Conservation (phyloP, 2,888 invertebrate species). For the Anoplius nigerrimus region DNA sequence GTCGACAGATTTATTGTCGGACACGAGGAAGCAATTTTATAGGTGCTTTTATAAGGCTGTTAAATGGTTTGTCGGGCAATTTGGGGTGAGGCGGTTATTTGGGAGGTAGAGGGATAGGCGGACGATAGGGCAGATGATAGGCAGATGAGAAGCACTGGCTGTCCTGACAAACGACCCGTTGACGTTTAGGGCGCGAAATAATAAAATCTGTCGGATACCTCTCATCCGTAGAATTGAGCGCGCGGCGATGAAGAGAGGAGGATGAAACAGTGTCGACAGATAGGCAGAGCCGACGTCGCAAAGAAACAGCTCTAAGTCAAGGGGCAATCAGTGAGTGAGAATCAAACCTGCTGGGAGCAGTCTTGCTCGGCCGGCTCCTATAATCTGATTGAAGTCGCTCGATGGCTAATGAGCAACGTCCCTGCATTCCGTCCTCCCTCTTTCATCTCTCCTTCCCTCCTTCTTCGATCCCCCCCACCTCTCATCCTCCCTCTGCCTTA, state of each 20-base stretch:
- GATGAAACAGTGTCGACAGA: slow-evolving; percentile 46
- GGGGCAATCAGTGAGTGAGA: slow-evolving; percentile 36
- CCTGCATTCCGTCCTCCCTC: slow-evolving; percentile 64
- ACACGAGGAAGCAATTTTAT: too few relatives aligned
- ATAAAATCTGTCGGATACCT: slow-evolving; percentile 45
- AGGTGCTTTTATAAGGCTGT: too few relatives aligned
- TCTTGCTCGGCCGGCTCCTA: slow-evolving; percentile 48
- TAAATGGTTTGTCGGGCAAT: too few relatives aligned
- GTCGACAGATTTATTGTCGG: too few relatives aligned
- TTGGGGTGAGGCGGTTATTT: too few relatives aligned
- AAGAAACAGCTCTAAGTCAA: slow-evolving; percentile 27
- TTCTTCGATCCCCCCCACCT: too few relatives aligned
- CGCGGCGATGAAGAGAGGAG: too few relatives aligned
- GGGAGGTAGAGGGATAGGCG: too few relatives aligned
- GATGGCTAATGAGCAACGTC: slow-evolving; percentile 66
- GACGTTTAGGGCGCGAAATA: slow-evolving; percentile 48
- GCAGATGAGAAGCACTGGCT: too few relatives aligned
- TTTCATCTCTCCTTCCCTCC: slow-evolving; percentile 15
- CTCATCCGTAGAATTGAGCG: neutral
- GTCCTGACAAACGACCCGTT: slow-evolving; percentile 4
- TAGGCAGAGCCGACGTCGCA: slow-evolving; percentile 23
- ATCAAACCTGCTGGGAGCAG: slow-evolving; percentile 45
- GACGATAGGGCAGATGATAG: too few relatives aligned
- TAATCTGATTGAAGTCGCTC: slow-evolving; percentile 66
- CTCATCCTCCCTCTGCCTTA: too few relatives aligned